phyloP scores from a whole-genome alignment of 2,888 invertebrate genomes.

The Axea sp. region DNA sequence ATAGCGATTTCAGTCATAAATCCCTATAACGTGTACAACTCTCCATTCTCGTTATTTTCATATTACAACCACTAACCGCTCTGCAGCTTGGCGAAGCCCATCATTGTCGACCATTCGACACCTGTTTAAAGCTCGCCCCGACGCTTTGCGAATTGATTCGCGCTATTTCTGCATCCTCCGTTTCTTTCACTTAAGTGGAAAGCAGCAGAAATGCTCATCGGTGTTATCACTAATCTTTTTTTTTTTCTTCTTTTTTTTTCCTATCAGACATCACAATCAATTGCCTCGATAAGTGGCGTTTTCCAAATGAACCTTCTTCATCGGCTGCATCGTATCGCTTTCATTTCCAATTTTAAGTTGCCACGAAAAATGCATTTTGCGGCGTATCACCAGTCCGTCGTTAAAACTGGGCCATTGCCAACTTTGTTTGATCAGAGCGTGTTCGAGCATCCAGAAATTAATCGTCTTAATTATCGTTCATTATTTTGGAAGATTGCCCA shows the following conservation, averaged over 20 bases:
- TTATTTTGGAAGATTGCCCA: slow-evolving; percentile 1
- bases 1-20: slow-evolving; percentile 31
- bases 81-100: slow-evolving; percentile 12
- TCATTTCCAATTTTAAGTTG: not conserved
- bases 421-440: slow-evolving; percentile 2
- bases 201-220: no score
- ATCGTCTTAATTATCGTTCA: slow-evolving; percentile 24
- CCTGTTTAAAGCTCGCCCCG: slow-evolving; percentile 9
- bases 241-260: no score
- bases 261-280: no score
- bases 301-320: slow-evolving; percentile 71
- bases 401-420: slow-evolving; percentile 14
- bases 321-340: slow-evolving; percentile 21
- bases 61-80: slow-evolving; percentile 38
- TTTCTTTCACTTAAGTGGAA: not conserved
- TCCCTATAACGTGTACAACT: slow-evolving; percentile 11
- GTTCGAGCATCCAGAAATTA: slow-evolving; percentile 12
- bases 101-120: slow-evolving; percentile 55
- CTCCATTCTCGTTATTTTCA: slow-evolving; percentile 30
- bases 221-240: no score
- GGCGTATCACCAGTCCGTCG: slow-evolving; percentile 3
- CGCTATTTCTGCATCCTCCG: slow-evolving; percentile 30
- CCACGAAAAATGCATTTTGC: slow-evolving; percentile 10
- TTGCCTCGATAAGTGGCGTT: slow-evolving; percentile 61
- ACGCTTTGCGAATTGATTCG: slow-evolving; percentile 33